phyloP scores from a whole-genome alignment of 2,888 invertebrate species.

The Creontiades dilutus region DNA sequence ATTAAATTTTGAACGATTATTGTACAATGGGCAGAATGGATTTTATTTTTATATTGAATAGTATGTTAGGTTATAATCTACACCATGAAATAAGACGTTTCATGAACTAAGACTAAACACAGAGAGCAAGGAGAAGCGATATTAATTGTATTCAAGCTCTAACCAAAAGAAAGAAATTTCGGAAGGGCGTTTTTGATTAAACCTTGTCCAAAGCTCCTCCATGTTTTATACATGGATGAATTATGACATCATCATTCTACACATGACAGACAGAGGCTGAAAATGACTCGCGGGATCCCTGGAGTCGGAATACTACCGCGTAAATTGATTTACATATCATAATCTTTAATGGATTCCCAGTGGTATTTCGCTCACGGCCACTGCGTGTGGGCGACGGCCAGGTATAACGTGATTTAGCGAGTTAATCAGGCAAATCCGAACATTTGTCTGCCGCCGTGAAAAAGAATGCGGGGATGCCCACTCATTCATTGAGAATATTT shows the following conservation, averaged over 20 bases:
- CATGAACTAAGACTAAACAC: no score
- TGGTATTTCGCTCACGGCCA: conserved; percentile 23
- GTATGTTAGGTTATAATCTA: no score
- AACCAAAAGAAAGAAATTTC: neutral
- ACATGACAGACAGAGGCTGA: neutral
- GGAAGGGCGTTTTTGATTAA: neutral
- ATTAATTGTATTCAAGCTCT: no score
- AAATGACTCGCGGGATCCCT: neutral
- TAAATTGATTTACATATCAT: conserved; percentile 30
- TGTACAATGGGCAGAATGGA: no score
- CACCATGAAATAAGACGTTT: no score
- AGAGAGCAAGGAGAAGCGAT: no score
- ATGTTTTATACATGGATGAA: conserved; percentile 25
- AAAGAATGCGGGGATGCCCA: neutral
- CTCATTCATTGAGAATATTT: no score
- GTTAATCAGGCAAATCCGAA: neutral
- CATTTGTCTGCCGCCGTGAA: neutral
- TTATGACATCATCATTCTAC: conserved; percentile 27
- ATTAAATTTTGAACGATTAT: no score
- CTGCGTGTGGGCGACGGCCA: neutral
- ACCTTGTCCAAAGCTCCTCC: neutral
- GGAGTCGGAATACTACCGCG: neutral
- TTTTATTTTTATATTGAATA: no score
- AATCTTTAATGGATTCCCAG: conserved; percentile 3
- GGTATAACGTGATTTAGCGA: neutral